Evolutionary conservation across 2,113 vertebrate genomes (phyloP), one percentile per base, ranked within the genome.

Genomic region (Spermophilus dauricus): DNA sequence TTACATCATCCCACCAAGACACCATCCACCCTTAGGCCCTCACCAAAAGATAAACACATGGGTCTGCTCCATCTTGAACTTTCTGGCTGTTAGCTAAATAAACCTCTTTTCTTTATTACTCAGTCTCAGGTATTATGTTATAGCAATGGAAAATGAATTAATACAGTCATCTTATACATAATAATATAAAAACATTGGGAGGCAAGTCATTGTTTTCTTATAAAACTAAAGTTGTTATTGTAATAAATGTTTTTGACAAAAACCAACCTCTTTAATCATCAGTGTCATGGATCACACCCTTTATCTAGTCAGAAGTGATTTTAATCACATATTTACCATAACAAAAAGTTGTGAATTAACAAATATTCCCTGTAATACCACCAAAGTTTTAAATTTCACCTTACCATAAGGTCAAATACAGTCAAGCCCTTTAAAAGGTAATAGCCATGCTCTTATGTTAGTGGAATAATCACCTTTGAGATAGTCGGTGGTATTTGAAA

Each of bases 381-480:
- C 1, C 37, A 45, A 86, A 78, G 45, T 90, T 92, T 92, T 75
- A 48, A 63, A 48, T n/a, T 1, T 98, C 89, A 95, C 86, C 14
- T 83, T 51, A 95, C 13, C 22, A 73, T 84, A 51, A 97, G 10
- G 30, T 93, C 84, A 95, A 51, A 86, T 24, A 70, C 2, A n/a
- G 61, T 85, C 37, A 94, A 48, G 94, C 56, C 22, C 20, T 96
- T 73, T 61, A 34, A 63, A 94, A 39, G 16, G 63, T 3, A 1
- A 58, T 10, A 56, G 77, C 37, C 70, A 87, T 81, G 63, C 76
- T 90, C 75, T 92, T 1, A 3, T 24, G 9, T 83, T 96, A 95
- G 83, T 95, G 95, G 1, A 17, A 95, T 96, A 96, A 98, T 97
- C 76, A 94, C 84, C 82, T 97, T 95, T 97, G 88, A 92, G 51